These are phyloP conservation scores for Tenthredo scrophulariae DNA, from an alignment of 2,888 invertebrate genomes.

Conservation along the genomic window DNA sequence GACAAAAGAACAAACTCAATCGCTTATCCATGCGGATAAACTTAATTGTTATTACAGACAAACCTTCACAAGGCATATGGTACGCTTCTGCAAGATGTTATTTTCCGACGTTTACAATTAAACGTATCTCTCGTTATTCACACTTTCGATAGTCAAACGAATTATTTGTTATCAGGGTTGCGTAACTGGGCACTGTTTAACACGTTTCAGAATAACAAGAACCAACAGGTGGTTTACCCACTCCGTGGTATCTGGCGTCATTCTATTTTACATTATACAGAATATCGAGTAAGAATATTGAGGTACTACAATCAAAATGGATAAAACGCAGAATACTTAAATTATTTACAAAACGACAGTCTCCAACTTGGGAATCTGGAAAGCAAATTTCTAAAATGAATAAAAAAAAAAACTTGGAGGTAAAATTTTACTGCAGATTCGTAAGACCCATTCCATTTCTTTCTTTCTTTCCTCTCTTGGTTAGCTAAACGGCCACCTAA, in stretches of 20 bases:
- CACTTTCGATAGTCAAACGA: background rate
- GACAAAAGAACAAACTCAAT: background rate
- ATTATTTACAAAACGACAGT: background rate
- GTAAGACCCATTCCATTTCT: background rate
- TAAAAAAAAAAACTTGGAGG: background rate
- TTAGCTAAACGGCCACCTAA: background rate
- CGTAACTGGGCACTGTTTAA: background rate
- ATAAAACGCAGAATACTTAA: background rate
- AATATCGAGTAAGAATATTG: background rate
- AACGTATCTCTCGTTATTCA: background rate
- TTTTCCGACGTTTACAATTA: background rate
- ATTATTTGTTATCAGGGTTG: constrained; percentile 19
- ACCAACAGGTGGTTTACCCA: constrained; percentile 38
- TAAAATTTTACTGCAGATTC: background rate
- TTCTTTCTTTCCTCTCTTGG: background rate
- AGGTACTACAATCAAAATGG: background rate
- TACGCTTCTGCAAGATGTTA: background rate
- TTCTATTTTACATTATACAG: constrained; percentile 7
- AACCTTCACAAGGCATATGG: background rate
- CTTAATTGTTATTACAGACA: background rate
- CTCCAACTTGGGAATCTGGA: background rate
- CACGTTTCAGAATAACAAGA: background rate
- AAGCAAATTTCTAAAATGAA: background rate
- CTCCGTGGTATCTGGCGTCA: background rate
- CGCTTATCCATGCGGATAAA: background rate